Evolutionary conservation across 2,113 vertebrate genomes (phyloP), one percentile per base, ranked within the genome.

Genomic region (Peromyscus californicus): DNA sequence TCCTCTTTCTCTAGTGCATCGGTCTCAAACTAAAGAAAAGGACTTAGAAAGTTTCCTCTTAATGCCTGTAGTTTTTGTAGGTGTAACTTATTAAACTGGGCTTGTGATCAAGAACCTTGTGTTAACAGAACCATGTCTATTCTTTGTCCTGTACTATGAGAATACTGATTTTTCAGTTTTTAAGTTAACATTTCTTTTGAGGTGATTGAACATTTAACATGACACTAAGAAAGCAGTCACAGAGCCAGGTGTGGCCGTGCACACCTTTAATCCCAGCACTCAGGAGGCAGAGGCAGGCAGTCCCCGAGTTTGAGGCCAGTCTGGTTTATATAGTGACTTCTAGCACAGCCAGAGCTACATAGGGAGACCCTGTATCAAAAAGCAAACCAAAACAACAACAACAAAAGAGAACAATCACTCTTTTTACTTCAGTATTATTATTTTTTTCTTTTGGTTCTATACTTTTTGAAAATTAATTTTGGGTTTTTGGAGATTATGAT

Each of bases 101-200:
- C 57, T 92, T 80, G 93, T 22, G 90, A 59, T 90, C 76, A 82
- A 63, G 39, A 91, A 4, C 12, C 11, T 79, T 96, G 5, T 45
- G 10, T 11, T 94, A 78, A 67, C 26, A 76, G 72, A 80, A 76
- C 67, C 26, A 13, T 78, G 42, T 72, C 31, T 82, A 7, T 92
- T 39, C 12, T 79, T 3, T 61, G 74, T 92, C 36, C 31, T 26
- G 15, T 92, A 1, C 42, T 96, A 24, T 45, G 13, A 88, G 61
- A 91, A n/a, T 95, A 74, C 42, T 95, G 39, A 89, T 63, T 63
- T 69, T 5, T 84, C 22, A 42, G 36, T 79, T 93, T 94, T 94
- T 69, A 65, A 95, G 26, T 19, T 89, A 33, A 65, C 29, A 7
- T 86, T 85, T 95, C 26, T 85, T 59, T 45, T 65, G 42, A 93